A percentile compares a stretch with the other conserved stretches of the same genome.
Evolutionary conservation across 2,888 invertebrate species (phyloP).

Genomic region (Dinocampus coccinellae): DNA sequence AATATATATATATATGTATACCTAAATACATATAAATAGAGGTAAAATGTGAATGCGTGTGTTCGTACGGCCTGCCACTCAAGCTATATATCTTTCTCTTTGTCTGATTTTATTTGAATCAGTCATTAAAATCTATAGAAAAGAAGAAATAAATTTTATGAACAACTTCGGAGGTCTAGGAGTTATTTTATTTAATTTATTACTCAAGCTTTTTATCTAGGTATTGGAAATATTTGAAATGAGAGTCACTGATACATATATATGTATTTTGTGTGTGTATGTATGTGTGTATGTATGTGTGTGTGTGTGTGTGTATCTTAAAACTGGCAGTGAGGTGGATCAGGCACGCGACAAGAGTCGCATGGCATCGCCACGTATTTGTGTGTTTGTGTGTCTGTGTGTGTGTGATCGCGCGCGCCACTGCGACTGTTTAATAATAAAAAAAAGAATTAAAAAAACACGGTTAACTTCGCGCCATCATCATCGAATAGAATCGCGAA

Average conservation of each 20-base stretch:
- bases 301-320: not conserved
- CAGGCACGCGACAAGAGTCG: slow-evolving; percentile 58
- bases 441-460: not conserved
- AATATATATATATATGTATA: not conserved
- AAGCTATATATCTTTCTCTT: not conserved
- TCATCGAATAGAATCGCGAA: slow-evolving; percentile 18
- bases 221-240: slow-evolving; percentile 43
- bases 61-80: not conserved
- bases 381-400: slow-evolving; percentile 46
- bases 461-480: not conserved
- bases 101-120: not conserved
- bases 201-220: slow-evolving; percentile 12
- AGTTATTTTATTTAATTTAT: slow-evolving; percentile 13
- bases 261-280: too few species aligned
- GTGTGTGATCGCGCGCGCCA: slow-evolving; percentile 34
- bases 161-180: slow-evolving; percentile 13
- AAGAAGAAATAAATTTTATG: slow-evolving; percentile 9
- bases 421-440: not conserved
- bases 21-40: not conserved
- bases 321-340: slow-evolving; percentile 28
- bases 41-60: not conserved
- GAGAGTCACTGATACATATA: slow-evolving; percentile 45
- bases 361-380: slow-evolving; percentile 42
- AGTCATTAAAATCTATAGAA: not conserved
- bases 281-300: too few species aligned